Percentiles rank a stretch among this genome's conserved stretches.
Evolutionary conservation across 2,797 vertebrate genomes (phyloP).

Genomic region (Scleropages formosus): DNA sequence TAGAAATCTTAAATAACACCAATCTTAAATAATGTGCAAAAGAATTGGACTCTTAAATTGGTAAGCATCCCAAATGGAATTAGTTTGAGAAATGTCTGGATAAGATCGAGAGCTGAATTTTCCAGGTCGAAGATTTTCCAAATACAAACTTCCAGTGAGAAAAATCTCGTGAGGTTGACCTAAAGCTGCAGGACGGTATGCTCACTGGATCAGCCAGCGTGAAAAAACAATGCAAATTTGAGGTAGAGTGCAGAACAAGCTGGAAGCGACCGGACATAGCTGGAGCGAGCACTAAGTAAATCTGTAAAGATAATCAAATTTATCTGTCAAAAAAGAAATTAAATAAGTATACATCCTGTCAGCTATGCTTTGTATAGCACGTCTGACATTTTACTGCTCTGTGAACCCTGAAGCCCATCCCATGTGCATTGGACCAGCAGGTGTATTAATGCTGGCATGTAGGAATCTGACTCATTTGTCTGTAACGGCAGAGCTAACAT

Average conservation of each 20-base stretch:
- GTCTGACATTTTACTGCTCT: neutral
- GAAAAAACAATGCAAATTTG: slow-evolving; percentile 12
- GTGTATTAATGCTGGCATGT: neutral
- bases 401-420: neutral
- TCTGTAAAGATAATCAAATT: slow-evolving; percentile 4
- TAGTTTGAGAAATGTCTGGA: neutral
- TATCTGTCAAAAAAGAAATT: slow-evolving; percentile 12
- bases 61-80: neutral
- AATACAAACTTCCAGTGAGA: neutral
- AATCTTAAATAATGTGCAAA: neutral
- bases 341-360: slow-evolving; percentile 1
- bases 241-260: slow-evolving; percentile 25
- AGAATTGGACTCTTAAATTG: slow-evolving; percentile 14
- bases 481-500: slow-evolving; percentile 1
- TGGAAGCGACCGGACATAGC: slow-evolving; percentile 24
- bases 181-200: neutral
- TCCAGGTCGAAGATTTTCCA: too few relatives aligned
- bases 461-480: neutral
- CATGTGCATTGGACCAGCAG: neutral
- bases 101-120: neutral
- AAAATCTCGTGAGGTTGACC: slow-evolving; percentile 1
- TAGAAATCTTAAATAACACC: neutral
- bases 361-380: neutral
- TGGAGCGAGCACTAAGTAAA: too few relatives aligned
- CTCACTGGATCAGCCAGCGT: slow-evolving; percentile 11